These are phyloP conservation scores for Lissonota sp. DNA, from an alignment of 2,888 invertebrate genomes.

Conservation along the genomic window DNA sequence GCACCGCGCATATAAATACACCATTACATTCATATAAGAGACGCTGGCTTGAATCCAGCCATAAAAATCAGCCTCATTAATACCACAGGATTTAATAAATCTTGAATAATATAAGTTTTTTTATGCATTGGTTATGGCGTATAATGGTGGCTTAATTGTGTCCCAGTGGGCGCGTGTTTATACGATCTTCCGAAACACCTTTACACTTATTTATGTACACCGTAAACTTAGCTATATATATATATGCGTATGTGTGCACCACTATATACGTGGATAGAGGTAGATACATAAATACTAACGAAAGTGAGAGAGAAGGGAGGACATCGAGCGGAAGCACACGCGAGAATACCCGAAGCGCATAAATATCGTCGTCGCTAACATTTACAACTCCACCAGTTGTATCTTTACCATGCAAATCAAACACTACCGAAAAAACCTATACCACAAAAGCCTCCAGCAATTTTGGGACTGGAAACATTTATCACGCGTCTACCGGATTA, in stretches of 20 bases:
- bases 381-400: not conserved
- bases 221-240: conserved; percentile 4
- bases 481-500: no score
- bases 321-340: conserved; percentile 69
- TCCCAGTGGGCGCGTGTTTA: conserved; percentile 71
- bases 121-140: conserved; percentile 76
- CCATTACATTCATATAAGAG: not conserved
- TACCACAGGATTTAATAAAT: conserved; percentile 79
- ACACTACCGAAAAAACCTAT: no score
- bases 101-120: conserved; percentile 79
- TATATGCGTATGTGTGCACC: conserved; percentile 4
- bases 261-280: conserved; percentile 51
- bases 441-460: no score
- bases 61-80: conserved; percentile 77
- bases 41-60: conserved; percentile 64
- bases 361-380: conserved; percentile 71
- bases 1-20: not conserved
- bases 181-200: conserved; percentile 34
- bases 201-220: conserved; percentile 6
- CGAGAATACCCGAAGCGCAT: conserved; percentile 78
- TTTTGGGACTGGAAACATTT: no score
- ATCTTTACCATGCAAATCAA: no score
- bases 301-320: conserved; percentile 68
- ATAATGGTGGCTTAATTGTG: conserved; percentile 81
- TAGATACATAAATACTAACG: conserved; percentile 76